Evolutionary conservation across 2,888 invertebrate genomes (phyloP).

Genomic region (Ganaspis brasiliensis): DNA sequence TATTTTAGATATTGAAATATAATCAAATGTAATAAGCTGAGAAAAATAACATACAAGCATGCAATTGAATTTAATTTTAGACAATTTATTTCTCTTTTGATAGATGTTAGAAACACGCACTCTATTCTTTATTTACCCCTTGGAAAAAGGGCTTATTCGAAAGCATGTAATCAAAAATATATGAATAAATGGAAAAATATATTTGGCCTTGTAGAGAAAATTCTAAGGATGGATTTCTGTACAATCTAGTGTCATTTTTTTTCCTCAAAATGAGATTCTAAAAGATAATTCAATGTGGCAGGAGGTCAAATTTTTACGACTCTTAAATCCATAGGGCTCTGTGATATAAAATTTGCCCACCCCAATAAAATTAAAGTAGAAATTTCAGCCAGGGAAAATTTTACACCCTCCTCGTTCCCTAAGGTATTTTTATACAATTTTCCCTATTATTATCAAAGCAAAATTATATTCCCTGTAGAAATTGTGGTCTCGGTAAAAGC

Average conservation of each 20-base stretch:
- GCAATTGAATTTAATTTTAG: too few species aligned
- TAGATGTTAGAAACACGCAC: too few species aligned
- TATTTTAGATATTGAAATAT: too few species aligned
- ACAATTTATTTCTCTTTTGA: too few species aligned
- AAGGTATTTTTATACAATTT: background rate
- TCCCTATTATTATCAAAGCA: background rate
- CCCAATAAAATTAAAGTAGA: background rate
- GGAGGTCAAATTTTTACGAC: slow-evolving; percentile 31
- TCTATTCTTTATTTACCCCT: background rate
- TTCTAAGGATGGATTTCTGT: background rate
- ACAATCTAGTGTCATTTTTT: background rate
- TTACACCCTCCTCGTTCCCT: background rate
- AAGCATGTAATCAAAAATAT: slow-evolving; percentile 1
- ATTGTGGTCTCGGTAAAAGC: background rate
- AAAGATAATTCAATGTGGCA: slow-evolving; percentile 1
- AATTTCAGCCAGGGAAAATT: background rate
- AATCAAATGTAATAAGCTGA: too few species aligned
- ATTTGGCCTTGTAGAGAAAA: background rate
- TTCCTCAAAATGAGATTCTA: background rate
- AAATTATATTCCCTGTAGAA: background rate
- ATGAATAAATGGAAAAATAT: background rate
- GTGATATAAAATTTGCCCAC: slow-evolving; percentile 3
- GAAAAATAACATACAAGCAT: too few species aligned
- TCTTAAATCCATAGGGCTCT: background rate
- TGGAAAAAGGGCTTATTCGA: background rate